These are phyloP conservation scores for Choloepus didactylus DNA, from an alignment of 2,797 vertebrate genomes.

Conservation along the genomic window DNA sequence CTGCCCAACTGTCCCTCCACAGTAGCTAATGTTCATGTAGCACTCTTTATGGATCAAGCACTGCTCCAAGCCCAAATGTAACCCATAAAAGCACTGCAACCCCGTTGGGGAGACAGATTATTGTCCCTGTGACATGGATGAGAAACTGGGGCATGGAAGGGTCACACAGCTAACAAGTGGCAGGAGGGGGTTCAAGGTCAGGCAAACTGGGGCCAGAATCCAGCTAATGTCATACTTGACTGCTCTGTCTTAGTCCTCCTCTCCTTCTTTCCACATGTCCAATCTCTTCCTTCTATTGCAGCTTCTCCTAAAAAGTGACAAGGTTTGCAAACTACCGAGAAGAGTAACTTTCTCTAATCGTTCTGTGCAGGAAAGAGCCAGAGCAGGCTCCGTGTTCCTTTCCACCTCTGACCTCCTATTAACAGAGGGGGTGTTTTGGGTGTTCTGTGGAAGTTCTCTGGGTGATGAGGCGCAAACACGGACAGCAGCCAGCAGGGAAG, in stretches of 20 bases:
- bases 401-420: not conserved
- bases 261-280: not conserved
- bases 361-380: not conserved
- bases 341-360: not conserved
- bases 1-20: fast-evolving
- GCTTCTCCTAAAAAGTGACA: not conserved
- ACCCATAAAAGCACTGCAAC: not conserved
- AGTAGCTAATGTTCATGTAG: not conserved
- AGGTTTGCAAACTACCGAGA: not conserved
- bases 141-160: not conserved
- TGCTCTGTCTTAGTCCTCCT: not conserved
- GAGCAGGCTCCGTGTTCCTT: not conserved
- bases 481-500: too few species aligned
- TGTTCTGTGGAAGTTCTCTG: too few species aligned
- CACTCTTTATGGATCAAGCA: fast-evolving
- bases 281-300: not conserved
- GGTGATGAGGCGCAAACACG: too few species aligned
- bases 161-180: not conserved
- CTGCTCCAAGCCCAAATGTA: fast-evolving
- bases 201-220: not conserved
- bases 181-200: not conserved
- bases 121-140: not conserved
- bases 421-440: not conserved
- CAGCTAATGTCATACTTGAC: fast-evolving
- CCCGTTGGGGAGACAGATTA: fast-evolving